These are phyloP conservation scores for Eulimnadia texana DNA, from an alignment of 1,140 invertebrate species.

Conservation along the genomic window DNA sequence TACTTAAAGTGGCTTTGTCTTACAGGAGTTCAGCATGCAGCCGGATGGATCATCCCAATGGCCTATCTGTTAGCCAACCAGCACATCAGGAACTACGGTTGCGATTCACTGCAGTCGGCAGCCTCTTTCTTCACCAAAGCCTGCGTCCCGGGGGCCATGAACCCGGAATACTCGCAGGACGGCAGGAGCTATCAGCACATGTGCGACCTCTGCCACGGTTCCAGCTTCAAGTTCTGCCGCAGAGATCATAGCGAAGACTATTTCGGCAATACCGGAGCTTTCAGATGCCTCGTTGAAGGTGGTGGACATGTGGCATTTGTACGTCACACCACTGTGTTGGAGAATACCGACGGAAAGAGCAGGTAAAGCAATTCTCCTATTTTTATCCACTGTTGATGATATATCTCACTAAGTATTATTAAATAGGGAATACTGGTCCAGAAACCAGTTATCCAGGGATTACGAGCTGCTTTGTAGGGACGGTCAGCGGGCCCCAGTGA, in stretches of 20 bases:
- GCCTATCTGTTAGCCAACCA: constrained; percentile 84
- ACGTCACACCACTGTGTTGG: constrained; percentile 76
- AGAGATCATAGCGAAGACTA: constrained; percentile 76
- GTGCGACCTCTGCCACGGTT: constrained; percentile 84
- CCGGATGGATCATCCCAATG: constrained; percentile 89
- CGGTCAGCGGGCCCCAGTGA: constrained; percentile 42
- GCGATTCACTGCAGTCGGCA: constrained; percentile 72
- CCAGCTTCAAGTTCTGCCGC: constrained; percentile 62
- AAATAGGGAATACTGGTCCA: constrained; percentile 67
- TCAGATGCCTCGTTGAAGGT: constrained; percentile 85
- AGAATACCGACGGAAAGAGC: constrained; percentile 80
- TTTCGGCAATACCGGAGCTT: constrained; percentile 71
- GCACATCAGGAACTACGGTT: constrained; percentile 82
- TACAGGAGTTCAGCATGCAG: constrained; percentile 76
- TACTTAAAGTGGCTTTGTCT: constrained; percentile 78
- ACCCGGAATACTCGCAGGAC: constrained; percentile 66
- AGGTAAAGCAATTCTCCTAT: constrained; percentile 18
- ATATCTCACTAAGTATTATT: not conserved
- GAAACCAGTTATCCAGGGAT: constrained; percentile 52
- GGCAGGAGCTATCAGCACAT: constrained; percentile 50
- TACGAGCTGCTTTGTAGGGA: constrained; percentile 2
- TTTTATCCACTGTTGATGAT: not conserved
- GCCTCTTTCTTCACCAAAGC: constrained; percentile 85
- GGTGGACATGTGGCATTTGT: constrained; percentile 91
- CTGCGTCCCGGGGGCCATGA: constrained; percentile 77